phyloP scores from a whole-genome alignment of 2,797 vertebrate species.

The Smutsia gigantea region DNA sequence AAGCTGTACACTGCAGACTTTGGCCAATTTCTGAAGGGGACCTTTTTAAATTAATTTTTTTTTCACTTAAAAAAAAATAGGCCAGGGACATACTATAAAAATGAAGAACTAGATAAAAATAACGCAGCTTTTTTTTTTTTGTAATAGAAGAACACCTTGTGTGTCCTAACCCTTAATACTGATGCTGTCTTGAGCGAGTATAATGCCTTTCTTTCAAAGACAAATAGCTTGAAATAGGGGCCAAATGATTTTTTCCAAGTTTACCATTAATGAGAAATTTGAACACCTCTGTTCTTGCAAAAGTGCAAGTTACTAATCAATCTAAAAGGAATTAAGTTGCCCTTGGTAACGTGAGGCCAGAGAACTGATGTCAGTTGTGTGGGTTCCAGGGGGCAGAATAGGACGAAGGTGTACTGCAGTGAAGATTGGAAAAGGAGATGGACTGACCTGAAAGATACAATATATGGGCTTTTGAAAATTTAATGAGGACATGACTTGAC shows the following conservation, averaged over 20 bases:
- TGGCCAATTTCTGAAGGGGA: neutral
- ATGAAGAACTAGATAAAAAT: conserved; percentile 53
- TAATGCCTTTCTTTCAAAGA: neutral
- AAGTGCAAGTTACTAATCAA: conserved; percentile 44
- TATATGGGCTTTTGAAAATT: conserved; percentile 64
- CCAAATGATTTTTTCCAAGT: neutral
- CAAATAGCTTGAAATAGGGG: neutral
- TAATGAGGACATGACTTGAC: conserved; percentile 56
- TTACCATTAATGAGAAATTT: conserved; percentile 15
- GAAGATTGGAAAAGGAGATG: neutral
- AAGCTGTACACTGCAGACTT: neutral
- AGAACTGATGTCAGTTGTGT: neutral
- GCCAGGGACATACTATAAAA: conserved; percentile 47
- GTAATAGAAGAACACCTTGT: neutral
- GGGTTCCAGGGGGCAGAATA: neutral
- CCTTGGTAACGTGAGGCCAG: conserved; percentile 26
- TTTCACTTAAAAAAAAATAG: neutral
- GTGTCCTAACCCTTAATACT: neutral
- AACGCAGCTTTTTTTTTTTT: conserved; percentile 39
- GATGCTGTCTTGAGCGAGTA: neutral
- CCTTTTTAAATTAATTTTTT: neutral
- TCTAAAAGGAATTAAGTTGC: conserved; percentile 57
- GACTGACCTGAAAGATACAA: neutral
- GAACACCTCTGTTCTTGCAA: conserved; percentile 43
- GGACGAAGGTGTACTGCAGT: neutral